Percentiles rank a stretch among this genome's conserved stretches.
Conservation (phyloP, 2,888 invertebrate species). For the Sphaerophoria rueppellii region DNA sequence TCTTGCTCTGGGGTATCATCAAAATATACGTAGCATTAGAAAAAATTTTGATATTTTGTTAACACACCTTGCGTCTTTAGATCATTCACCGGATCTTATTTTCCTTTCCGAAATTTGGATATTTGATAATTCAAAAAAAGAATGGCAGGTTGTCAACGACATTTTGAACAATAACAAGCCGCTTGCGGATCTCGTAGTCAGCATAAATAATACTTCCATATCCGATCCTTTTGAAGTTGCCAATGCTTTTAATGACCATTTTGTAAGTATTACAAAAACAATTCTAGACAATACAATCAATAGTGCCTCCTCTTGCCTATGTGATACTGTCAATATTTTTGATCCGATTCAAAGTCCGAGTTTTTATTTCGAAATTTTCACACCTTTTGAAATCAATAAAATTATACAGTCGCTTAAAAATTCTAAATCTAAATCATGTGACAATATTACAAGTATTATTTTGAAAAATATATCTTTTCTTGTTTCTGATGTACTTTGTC, state of each 20-base stretch:
- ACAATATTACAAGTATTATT: conserved; percentile 18
- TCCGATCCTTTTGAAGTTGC: no score
- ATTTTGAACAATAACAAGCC: no score
- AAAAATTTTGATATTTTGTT: conserved; percentile 27
- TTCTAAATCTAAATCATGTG: conserved; percentile 11
- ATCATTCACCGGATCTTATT: conserved; percentile 1
- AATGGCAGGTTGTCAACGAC: neutral
- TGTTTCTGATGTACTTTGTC: neutral
- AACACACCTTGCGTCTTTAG: neutral
- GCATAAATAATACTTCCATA: neutral
- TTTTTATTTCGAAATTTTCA: neutral
- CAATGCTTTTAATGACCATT: no score
- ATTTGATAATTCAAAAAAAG: conserved; percentile 1
- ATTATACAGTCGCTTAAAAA: conserved; percentile 37
- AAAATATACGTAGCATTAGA: conserved; percentile 40
- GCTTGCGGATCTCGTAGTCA: no score
- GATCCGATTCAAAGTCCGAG: no score
- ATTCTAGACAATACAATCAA: no score
- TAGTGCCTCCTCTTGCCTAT: no score
- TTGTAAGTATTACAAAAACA: no score
- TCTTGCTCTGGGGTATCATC: neutral
- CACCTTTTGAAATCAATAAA: conserved; percentile 38
- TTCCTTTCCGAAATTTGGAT: conserved; percentile 2
- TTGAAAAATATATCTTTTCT: conserved; percentile 9
- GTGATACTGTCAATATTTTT: no score